These are phyloP conservation scores for Sterna hirundo DNA, from an alignment of 2,113 vertebrate species.

Conservation along the genomic window DNA sequence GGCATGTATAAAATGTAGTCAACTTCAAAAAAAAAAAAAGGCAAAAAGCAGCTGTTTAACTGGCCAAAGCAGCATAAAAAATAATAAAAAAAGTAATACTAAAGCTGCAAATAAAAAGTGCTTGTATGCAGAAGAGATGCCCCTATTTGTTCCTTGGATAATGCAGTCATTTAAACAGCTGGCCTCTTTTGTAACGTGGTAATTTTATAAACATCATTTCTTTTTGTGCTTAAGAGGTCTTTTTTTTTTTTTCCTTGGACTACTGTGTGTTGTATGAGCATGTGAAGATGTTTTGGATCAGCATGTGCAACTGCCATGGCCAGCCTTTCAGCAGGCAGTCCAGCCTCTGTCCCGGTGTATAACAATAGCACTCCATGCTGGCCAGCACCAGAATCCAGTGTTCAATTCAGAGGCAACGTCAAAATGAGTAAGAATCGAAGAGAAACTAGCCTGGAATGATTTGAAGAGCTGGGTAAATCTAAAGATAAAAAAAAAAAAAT, in stretches of 20 bases:
- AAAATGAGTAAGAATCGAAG: background rate
- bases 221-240: background rate
- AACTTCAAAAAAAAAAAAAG: background rate
- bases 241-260: background rate
- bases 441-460: background rate
- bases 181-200: background rate
- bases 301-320: background rate
- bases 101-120: background rate
- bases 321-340: background rate
- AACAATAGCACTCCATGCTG: background rate
- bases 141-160: background rate
- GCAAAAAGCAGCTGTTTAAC: background rate
- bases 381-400: background rate
- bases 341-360: background rate
- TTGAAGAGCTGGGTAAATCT: slow-evolving; percentile 13
- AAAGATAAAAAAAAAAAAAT: background rate
- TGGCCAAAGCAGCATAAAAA: background rate
- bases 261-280: background rate
- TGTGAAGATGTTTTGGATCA: background rate
- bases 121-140: background rate
- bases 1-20: background rate
- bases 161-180: background rate
- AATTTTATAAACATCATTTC: background rate
- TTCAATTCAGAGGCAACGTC: background rate
- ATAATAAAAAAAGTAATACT: background rate